Conservation (phyloP, 2,797 vertebrate genomes). For the Neoniphon sammara region DNA sequence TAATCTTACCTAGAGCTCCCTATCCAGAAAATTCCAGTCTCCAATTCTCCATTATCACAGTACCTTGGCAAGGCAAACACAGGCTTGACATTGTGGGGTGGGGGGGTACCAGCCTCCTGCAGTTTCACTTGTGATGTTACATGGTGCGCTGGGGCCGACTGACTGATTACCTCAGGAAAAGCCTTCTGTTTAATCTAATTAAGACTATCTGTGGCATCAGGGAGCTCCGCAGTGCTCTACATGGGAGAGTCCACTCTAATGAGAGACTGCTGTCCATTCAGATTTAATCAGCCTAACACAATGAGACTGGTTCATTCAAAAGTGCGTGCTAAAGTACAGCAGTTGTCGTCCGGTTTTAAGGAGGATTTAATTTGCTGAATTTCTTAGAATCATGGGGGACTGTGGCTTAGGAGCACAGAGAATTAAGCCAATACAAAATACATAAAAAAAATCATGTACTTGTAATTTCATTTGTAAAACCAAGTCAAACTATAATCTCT, state of each 20-base stretch:
- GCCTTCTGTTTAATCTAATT: conserved; percentile 86
- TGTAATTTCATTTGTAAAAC: conserved; percentile 6
- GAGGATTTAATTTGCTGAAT: conserved; percentile 22
- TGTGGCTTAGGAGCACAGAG: neutral
- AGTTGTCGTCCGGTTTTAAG: conserved; percentile 34
- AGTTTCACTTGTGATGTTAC: conserved; percentile 47
- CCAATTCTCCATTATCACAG: conserved; percentile 2
- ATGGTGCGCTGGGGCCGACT: conserved; percentile 72
- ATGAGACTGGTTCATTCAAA: conserved; percentile 64
- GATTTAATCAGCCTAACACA: conserved; percentile 65
- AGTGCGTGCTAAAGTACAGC: conserved; percentile 20
- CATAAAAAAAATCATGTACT: neutral
- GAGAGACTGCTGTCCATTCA: conserved; percentile 68
- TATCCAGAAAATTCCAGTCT: neutral
- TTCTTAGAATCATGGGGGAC: conserved; percentile 29
- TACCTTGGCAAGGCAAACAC: conserved; percentile 5
- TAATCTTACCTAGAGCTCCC: conserved; percentile 9
- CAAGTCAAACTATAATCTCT: neutral
- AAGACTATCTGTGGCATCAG: conserved; percentile 77
- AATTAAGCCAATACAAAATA: conserved; percentile 2
- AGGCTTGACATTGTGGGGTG: neutral
- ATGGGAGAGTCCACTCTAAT: conserved; percentile 68
- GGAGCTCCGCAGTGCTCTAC: conserved; percentile 68
- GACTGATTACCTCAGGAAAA: conserved; percentile 87
- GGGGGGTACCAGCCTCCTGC: conserved; percentile 24